Base-by-base conservation (phyloP, 2,113 vertebrate genomes). In the Ictalurus punctatus region DNA sequence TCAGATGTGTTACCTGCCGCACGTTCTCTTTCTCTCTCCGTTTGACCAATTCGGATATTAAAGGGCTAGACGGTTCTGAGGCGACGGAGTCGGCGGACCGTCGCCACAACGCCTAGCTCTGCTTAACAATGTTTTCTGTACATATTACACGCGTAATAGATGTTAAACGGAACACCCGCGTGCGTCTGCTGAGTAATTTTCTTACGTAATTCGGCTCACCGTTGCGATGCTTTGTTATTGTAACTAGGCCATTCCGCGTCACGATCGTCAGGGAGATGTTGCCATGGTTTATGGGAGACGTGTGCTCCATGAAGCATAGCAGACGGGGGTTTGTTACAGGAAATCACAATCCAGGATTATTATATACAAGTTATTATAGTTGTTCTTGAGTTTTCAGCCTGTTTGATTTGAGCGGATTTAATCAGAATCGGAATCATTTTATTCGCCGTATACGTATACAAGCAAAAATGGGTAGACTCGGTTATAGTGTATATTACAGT, bases 201-300 rank as follows among this genome's bases (percentile, higher is more conserved):
- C 88, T 92, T 93, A 90, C 93, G 91, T 92, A 91, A 94, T 94
- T 92, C 86, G 25, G 54, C 40, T 92, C 63, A 73, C 90, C 71
- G 0, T 71, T 74, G 30, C 59, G 44, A n/a, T 83, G 44, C 56
- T 56, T 81, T 82, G 63, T 82, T 82, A 25, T 54, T 27, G 48
- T 82, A 83, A 82, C 14, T 21, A 71, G 86, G 63, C 21, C 21
- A 19, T 82, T 71, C 13, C 21, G 63, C 19, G 14, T 56, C 44
- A 25, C 48, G 5, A 9, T 34, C 44, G 52, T 69, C 52, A 37
- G 48, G 23, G 61, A 82, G n/a, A 30, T 23, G 63, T 25, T 19
- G 86, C 13, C 63, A 61, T 4, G 80, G n/a, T 82, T 79, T 73
- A 5, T 25, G 23, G 67, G 13, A 71, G 34, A 71, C 44, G 5